Evolutionary conservation across 2,888 invertebrate species (phyloP), one percentile per base, ranked within the genome.

Genomic region (Cartodere bifasciata): DNA sequence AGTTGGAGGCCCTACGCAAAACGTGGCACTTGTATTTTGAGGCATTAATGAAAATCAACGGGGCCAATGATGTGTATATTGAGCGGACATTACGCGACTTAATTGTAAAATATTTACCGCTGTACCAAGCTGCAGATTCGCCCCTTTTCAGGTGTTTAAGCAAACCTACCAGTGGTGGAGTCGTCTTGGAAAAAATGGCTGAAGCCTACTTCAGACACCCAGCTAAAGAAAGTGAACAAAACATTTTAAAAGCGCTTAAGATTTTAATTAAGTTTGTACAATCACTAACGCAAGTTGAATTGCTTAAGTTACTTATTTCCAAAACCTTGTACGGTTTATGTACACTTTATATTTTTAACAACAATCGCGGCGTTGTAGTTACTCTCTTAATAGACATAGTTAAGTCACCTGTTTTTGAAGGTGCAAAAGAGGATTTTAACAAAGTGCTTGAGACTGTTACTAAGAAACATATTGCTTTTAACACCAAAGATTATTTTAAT

Each of bases 11-110:
- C 1, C 50, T 72, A 10, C 63, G 63, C 38, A 61, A 61, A 44
- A 62, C 67, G 9, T 67, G 68, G 56, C 63, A 66, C 13, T 54
- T 68, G 13, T 61, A 66, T 36, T 52, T 70, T 21, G 60, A 62
- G 39, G 69, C 68, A 1, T 57, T 70, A 12, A 61, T 63, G 1
- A 59, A 58, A 13, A 43, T 72, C 17, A 62, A 65, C 39, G 58
- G 55, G 29, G 55, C 49, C 33, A 48, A 51, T 4, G 68, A 69
- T 49, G 50, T 56, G 0, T 68, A 66, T 38, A 44, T 69, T 10
- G 58, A 55, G 14, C 57, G 67, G 36, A 61, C 60, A 1, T 46
- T 69, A 9, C 62, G 58, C 14, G 65, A 69, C 46, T 48, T 70
- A 21, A 52, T 68, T 13, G 48, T 60, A 2, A 51, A 52, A 34